Conservation (phyloP, 2,113 vertebrate species). For the Corythaixoides concolor region DNA sequence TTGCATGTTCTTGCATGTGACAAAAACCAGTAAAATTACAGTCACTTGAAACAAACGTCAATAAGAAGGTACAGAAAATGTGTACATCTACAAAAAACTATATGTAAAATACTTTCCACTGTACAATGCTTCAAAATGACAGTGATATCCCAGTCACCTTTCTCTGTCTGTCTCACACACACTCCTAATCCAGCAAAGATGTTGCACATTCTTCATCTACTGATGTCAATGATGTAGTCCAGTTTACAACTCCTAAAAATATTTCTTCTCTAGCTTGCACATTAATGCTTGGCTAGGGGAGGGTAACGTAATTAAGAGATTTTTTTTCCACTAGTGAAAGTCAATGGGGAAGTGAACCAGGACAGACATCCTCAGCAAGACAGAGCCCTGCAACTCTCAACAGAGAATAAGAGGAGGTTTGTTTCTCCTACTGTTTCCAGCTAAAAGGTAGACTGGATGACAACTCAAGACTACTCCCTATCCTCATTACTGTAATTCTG, state of each 20-base stretch:
- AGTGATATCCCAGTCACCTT: background rate
- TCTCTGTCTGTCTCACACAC: background rate
- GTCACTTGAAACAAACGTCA: background rate
- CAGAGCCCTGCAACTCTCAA: background rate
- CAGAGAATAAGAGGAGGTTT: background rate
- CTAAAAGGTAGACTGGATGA: background rate
- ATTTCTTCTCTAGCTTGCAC: background rate
- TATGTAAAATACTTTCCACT: background rate
- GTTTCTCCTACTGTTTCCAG: background rate
- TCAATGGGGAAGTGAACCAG: background rate
- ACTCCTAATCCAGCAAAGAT: background rate
- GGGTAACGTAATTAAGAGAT: background rate
- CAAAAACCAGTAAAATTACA: background rate
- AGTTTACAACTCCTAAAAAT: background rate
- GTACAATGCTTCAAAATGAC: background rate
- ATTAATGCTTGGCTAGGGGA: background rate
- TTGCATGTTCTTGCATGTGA: background rate
- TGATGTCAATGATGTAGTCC: background rate
- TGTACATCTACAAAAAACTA: background rate
- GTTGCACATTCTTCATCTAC: background rate
- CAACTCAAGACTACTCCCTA: background rate
- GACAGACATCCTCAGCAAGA: background rate
- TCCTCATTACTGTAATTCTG: background rate
- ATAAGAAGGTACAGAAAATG: background rate
- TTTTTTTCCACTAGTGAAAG: background rate